Evolutionary conservation across 92 coral and sea anemone genomes (phyloP).

Genomic region (Epizoanthus ramosus): DNA sequence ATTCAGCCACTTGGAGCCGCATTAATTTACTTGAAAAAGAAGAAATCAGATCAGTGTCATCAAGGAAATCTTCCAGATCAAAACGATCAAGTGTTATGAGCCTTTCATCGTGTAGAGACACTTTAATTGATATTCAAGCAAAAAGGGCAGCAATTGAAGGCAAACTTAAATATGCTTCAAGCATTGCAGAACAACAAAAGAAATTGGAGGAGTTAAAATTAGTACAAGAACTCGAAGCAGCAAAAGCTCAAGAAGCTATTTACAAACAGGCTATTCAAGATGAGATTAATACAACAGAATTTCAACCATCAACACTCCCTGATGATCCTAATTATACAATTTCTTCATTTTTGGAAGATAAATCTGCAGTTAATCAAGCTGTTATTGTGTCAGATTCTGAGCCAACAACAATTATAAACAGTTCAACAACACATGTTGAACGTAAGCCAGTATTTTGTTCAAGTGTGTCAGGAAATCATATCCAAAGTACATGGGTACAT

Average conservation of each 20-base stretch:
- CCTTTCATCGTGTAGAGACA: constrained; percentile 28
- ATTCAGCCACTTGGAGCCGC: constrained; percentile 26
- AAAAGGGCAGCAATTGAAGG: constrained; percentile 63
- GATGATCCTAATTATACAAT: constrained; percentile 31
- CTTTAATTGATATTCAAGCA: constrained; percentile 47
- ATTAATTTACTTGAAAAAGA: constrained; percentile 2
- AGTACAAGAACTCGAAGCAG: constrained; percentile 51
- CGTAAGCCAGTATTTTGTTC: constrained; percentile 13
- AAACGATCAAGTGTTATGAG: background rate
- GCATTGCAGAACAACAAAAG: constrained; percentile 61
- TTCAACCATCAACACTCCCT: constrained; percentile 29
- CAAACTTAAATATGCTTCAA: constrained; percentile 48
- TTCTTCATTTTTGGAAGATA: constrained; percentile 38
- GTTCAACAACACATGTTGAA: background rate
- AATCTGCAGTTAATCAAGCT: constrained; percentile 4
- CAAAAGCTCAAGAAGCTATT: constrained; percentile 48
- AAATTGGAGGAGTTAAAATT: constrained; percentile 42
- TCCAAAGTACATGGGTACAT: constrained; percentile 20
- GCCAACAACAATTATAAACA: constrained; percentile 6
- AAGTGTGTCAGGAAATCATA: background rate
- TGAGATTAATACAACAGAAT: constrained; percentile 28
- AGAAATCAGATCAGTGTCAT: background rate
- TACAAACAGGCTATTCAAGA: constrained; percentile 40
- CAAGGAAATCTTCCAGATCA: too few species aligned
- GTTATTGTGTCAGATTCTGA: background rate